These are phyloP conservation scores for Crossocerus cetratus DNA, from an alignment of 2,888 invertebrate species.

Conservation along the genomic window DNA sequence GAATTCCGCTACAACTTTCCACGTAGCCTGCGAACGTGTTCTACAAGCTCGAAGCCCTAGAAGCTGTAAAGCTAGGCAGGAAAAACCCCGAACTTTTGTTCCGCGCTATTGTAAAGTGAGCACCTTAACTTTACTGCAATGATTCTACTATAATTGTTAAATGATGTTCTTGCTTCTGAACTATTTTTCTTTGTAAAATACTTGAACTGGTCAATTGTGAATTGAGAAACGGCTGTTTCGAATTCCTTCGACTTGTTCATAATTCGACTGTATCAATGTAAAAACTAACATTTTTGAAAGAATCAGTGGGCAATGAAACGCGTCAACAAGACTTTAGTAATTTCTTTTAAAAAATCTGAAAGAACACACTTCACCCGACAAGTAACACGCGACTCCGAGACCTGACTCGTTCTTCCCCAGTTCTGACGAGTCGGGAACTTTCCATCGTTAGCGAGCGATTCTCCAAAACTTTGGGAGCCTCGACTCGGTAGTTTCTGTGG, in stretches of 20 bases:
- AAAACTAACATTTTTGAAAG: too few species aligned
- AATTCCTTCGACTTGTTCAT: too few species aligned
- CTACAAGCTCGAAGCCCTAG: not conserved
- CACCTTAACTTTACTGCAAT: not conserved
- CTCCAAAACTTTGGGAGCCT: constrained; percentile 36
- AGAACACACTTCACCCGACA: too few species aligned
- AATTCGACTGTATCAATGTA: too few species aligned
- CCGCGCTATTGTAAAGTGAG: not conserved
- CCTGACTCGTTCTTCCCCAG: too few species aligned
- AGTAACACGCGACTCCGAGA: too few species aligned
- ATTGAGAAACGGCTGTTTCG: too few species aligned
- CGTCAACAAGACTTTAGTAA: too few species aligned
- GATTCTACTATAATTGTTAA: not conserved
- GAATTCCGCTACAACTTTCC: constrained; percentile 42
- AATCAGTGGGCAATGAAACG: too few species aligned
- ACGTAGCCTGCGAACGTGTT: constrained; percentile 6
- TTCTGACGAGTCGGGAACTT: constrained; percentile 32
- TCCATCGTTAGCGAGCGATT: constrained; percentile 53
- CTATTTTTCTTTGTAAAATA: too few species aligned
- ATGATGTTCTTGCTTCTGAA: not conserved
- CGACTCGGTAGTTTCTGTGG: constrained; percentile 32
- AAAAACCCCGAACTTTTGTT: not conserved
- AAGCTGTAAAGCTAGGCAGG: not conserved
- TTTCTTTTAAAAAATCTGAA: too few species aligned
- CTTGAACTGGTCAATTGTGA: too few species aligned